These are phyloP conservation scores for Pipistrellus kuhlii DNA, from an alignment of 2,797 vertebrate species.

Conservation along the genomic window DNA sequence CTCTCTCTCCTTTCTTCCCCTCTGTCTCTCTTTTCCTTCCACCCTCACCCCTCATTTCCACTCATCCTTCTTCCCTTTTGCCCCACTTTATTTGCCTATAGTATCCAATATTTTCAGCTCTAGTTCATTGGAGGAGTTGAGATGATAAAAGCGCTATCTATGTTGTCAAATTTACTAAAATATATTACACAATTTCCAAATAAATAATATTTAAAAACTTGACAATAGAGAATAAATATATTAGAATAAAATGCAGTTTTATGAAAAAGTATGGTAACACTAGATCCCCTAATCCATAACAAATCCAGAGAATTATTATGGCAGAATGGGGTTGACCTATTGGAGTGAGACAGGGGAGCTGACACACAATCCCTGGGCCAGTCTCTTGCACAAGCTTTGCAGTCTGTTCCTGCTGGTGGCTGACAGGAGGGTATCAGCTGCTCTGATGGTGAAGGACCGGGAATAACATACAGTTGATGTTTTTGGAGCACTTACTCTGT, in stretches of 20 bases:
- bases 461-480: neutral
- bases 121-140: neutral
- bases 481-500: neutral
- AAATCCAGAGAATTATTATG: neutral
- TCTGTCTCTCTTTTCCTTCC: no score
- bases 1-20: no score
- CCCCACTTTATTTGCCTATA: neutral
- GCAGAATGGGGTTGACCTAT: accelerated
- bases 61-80: neutral
- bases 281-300: neutral
- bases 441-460: neutral
- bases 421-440: neutral
- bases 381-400: neutral
- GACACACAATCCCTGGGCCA: neutral
- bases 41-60: accelerated
- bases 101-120: neutral
- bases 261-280: neutral
- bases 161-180: neutral
- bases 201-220: neutral
- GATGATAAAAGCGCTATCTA: neutral
- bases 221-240: neutral
- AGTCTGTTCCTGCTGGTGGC: neutral
- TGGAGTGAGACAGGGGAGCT: neutral
- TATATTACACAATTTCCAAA: neutral
- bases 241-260: neutral